Base-by-base conservation (phyloP, 2,113 vertebrate genomes). In the Varanus komodoensis region DNA sequence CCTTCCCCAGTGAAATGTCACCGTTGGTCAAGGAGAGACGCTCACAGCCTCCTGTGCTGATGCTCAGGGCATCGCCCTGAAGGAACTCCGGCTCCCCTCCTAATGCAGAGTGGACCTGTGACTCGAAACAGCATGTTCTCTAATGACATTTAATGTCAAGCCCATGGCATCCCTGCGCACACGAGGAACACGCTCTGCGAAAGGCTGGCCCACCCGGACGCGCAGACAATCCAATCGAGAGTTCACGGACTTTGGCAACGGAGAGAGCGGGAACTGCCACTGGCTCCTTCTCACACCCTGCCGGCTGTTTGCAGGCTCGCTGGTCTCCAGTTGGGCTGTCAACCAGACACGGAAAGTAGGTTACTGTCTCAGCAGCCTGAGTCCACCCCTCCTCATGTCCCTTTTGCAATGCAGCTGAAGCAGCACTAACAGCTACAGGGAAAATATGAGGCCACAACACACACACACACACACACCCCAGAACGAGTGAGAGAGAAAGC, bases 291-390 rank as follows among this genome's bases (percentile, higher is more conserved):
- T 50, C 79, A 75, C 21, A 8, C 67, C 15, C 57, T 12, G 48
- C 89, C 73, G 78, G 68, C 84, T 27, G 38, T 6, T n/a, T 14
- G 69, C 15, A 48, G 80, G 52, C 44, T 44, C 34, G 73, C 90
- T 68, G 0, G 8, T 71, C 14, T 73, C 67, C 86, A 81, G 92
- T 88, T 84, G 82, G 73, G 89, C 73, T 90, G 90, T 0, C 4
- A 84, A 94, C 23, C 91, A 94, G 91, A 82, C 92, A 38, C 3
- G 29, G 87, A 93, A 93, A 95, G 87, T 61, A 93, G 71, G 89
- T 88, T 92, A 88, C 83, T 4, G 90, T 84, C 90, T 84, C 90
- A 88, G 80, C 69, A 82, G 68, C 27, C 17, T 2, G 19, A 1
- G 9, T 8, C 15, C 68, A 1, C 19, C 14, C 64, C 21, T 1